Conservation (phyloP, 2,888 invertebrate genomes). For the Belgica antarctica region DNA sequence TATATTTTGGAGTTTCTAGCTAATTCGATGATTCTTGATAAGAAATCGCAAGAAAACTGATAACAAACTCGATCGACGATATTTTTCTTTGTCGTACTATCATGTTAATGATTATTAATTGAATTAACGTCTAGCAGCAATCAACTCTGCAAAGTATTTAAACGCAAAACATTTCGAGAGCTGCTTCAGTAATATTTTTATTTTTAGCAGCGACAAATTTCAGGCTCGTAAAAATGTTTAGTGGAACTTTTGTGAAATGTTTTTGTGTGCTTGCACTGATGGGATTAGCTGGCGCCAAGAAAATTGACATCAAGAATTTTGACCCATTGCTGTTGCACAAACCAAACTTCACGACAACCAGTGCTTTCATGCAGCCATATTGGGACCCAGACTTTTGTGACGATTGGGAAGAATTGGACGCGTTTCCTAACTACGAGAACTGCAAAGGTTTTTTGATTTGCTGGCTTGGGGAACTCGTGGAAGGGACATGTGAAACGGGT, state of each 20-base stretch:
- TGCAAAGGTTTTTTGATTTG: slow-evolving; percentile 25
- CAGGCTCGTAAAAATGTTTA: too few relatives aligned
- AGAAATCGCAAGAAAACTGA: slow-evolving; percentile 10
- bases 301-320: background rate
- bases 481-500: background rate
- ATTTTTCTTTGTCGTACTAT: background rate
- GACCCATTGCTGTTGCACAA: background rate
- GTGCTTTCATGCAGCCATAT: background rate
- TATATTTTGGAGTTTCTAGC: background rate
- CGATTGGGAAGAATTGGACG: background rate
- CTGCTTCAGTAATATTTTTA: background rate
- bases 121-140: background rate
- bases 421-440: background rate
- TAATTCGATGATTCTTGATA: slow-evolving; percentile 19
- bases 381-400: background rate
- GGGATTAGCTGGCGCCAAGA: background rate
- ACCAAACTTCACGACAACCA: too few relatives aligned
- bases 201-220: too few relatives aligned
- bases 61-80: slow-evolving; percentile 5
- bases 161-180: background rate
- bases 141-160: background rate
- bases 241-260: background rate
- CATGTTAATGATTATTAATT: slow-evolving; percentile 35
- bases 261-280: background rate
- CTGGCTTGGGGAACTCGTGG: background rate